Evolutionary conservation across 2,888 invertebrate genomes (phyloP).

Genomic region (Microplitis manilae): DNA sequence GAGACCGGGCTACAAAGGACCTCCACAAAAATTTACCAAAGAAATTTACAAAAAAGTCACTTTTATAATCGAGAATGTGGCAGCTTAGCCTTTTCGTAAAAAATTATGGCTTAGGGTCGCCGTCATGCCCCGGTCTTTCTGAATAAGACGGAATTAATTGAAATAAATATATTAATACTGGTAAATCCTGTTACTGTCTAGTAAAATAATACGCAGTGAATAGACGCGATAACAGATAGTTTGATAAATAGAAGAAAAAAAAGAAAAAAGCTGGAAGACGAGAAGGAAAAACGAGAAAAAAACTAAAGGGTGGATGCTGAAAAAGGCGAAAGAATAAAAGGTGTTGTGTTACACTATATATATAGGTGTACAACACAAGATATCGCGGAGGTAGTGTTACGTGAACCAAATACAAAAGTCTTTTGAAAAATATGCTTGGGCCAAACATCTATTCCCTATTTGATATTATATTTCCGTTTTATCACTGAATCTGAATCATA

Average conservation of each 20-base stretch:
- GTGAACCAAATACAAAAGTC: conserved; percentile 46
- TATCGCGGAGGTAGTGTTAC: conserved; percentile 27
- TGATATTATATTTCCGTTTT: not conserved
- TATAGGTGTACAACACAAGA: no score
- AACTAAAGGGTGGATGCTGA: conserved; percentile 19
- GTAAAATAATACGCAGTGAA: not conserved
- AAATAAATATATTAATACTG: no score
- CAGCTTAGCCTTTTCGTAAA: no score
- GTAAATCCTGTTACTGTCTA: no score
- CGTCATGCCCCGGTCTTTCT: no score
- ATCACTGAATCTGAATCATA: not conserved
- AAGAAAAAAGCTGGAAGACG: not conserved
- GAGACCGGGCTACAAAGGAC: no score
- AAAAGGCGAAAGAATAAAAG: conserved; percentile 33
- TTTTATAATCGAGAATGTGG: no score
- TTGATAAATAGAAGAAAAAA: not conserved
- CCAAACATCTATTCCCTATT: conserved; percentile 26
- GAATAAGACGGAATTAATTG: no score
- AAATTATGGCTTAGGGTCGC: no score
- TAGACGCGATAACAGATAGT: not conserved
- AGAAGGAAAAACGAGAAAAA: conserved; percentile 6
- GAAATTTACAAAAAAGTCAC: no score
- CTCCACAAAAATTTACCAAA: no score
- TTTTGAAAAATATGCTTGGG: conserved; percentile 42
- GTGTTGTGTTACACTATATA: conserved; percentile 25